Conservation (phyloP, 2,113 vertebrate species). For the Neodontobutis hainanensis region DNA sequence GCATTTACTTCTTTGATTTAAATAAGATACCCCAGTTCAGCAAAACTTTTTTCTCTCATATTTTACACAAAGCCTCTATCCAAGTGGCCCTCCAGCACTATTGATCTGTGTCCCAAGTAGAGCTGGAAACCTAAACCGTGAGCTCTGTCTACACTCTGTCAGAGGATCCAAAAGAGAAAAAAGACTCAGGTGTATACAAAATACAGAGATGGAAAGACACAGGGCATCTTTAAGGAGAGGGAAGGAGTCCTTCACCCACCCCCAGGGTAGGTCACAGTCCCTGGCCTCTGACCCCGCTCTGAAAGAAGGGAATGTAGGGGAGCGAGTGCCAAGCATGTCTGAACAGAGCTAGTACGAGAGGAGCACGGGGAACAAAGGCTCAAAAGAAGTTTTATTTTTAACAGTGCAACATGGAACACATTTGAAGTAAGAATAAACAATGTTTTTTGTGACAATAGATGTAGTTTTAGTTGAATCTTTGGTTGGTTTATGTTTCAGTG, state of each 20-base stretch:
- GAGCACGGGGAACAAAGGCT: conserved; percentile 48
- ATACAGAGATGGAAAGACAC: conserved; percentile 69
- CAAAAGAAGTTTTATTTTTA: conserved; percentile 33
- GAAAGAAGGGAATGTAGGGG: conserved; percentile 78
- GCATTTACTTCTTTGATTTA: too few species aligned
- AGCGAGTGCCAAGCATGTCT: conserved; percentile 70
- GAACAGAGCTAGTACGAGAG: conserved; percentile 57
- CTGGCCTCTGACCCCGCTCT: conserved; percentile 73
- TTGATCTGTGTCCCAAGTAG: conserved; percentile 44
- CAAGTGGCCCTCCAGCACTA: conserved; percentile 9
- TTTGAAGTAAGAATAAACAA: conserved; percentile 9
- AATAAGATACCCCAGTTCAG: too few species aligned
- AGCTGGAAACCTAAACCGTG: conserved; percentile 54
- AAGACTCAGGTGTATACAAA: conserved; percentile 81
- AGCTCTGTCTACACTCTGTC: conserved; percentile 65
- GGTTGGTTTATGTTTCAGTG: background rate
- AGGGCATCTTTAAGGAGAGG: conserved; percentile 43
- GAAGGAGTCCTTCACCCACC: conserved; percentile 54
- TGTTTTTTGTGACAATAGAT: too few species aligned
- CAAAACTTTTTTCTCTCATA: too few species aligned
- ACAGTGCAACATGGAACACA: conserved; percentile 17
- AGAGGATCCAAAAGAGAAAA: conserved; percentile 60
- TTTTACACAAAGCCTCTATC: too few species aligned
- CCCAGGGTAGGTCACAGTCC: conserved; percentile 74
- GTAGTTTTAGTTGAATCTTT: too few species aligned